phyloP scores from a whole-genome alignment of 2,797 vertebrate species.

The Sebastes vulpes region DNA sequence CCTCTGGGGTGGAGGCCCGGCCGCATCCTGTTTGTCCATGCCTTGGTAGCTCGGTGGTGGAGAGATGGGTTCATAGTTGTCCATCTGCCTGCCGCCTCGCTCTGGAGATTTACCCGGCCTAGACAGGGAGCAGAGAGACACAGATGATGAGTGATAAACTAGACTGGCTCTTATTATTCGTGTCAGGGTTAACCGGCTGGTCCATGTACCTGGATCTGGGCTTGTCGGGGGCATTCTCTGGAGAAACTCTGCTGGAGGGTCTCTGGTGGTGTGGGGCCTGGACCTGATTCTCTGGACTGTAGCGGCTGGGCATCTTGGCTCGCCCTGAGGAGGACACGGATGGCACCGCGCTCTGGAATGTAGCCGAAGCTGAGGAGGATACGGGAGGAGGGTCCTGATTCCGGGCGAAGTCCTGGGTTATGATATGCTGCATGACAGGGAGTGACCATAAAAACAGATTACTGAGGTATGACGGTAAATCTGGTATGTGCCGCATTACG shows the following conservation, averaged over 20 bases:
- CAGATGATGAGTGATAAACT: background rate
- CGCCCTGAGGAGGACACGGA: constrained; percentile 85
- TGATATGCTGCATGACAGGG: constrained; percentile 91
- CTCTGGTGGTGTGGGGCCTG: constrained; percentile 90
- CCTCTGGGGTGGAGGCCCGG: constrained; percentile 89
- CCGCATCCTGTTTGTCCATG: constrained; percentile 92
- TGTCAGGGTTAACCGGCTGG: background rate
- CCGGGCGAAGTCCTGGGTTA: constrained; percentile 98
- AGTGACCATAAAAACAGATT: constrained; percentile 1
- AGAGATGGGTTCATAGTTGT: constrained; percentile 97
- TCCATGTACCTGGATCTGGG: constrained; percentile 89
- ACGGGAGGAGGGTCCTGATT: constrained; percentile 91
- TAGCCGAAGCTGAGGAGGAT: constrained; percentile 85
- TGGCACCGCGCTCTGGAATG: constrained; percentile 93
- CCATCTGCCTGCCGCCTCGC: constrained; percentile 90
- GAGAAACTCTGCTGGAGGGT: constrained; percentile 91
- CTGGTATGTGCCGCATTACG: background rate
- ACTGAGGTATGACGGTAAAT: background rate
- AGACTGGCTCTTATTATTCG: fast-evolving
- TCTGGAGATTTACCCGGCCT: constrained; percentile 98
- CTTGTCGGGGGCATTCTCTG: constrained; percentile 93
- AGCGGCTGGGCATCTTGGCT: constrained; percentile 90
- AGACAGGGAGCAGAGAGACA: background rate
- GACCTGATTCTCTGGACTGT: constrained; percentile 93
- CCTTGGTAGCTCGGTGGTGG: constrained; percentile 92